These are phyloP conservation scores for Lepus europaeus DNA, from an alignment of 2,113 vertebrate genomes.

Conservation along the genomic window DNA sequence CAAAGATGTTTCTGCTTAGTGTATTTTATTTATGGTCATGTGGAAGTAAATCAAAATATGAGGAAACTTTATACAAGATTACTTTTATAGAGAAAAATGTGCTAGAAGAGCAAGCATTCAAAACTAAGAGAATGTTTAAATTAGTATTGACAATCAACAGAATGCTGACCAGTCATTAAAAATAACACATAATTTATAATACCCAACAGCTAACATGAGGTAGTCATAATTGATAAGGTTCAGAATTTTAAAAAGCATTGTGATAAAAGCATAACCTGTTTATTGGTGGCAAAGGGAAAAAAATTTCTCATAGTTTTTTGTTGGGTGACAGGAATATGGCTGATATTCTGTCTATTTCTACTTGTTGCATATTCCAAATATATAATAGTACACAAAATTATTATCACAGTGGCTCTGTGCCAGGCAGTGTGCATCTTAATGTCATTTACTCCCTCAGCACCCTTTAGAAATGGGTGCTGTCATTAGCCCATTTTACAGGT, in stretches of 20 bases:
- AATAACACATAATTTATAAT: not conserved
- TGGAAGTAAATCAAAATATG: not conserved
- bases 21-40: not conserved
- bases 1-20: not conserved
- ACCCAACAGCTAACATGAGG: not conserved
- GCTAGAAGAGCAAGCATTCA: not conserved
- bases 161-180: not conserved
- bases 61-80: not conserved
- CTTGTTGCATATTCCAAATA: not conserved
- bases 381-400: not conserved
- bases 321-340: not conserved
- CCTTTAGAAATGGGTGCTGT: not conserved
- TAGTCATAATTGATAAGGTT: not conserved
- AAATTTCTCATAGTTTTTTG: slow-evolving; percentile 9
- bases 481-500: not conserved
- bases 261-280: not conserved
- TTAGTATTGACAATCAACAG: not conserved
- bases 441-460: not conserved
- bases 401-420: not conserved
- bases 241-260: not conserved
- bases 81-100: not conserved
- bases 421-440: not conserved
- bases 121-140: not conserved
- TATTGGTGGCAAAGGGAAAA: not conserved
- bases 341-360: not conserved